These are phyloP conservation scores for Serrognathus titanus DNA, from an alignment of 2,888 invertebrate species.

Conservation along the genomic window DNA sequence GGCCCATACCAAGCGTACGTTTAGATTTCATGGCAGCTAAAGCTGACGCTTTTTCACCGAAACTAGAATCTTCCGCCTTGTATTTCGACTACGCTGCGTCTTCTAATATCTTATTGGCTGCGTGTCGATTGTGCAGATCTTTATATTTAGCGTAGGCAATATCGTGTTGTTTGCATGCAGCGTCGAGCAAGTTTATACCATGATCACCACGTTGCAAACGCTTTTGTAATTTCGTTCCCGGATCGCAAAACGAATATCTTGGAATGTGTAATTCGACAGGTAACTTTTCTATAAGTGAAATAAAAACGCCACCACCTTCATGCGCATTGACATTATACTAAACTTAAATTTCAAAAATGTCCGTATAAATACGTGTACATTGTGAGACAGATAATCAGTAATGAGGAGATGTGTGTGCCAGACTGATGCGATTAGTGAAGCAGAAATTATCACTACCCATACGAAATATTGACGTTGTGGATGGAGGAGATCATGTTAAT, in stretches of 20 bases:
- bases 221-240: constrained; percentile 7
- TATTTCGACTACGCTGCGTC: constrained; percentile 10
- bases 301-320: too few relatives aligned
- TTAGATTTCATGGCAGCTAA: constrained; percentile 14
- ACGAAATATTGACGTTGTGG: too few relatives aligned
- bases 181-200: constrained; percentile 7
- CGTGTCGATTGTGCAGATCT: constrained; percentile 2
- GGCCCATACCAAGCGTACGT: constrained; percentile 18
- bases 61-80: constrained; percentile 2
- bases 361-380: too few relatives aligned
- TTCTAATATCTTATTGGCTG: constrained; percentile 12
- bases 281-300: too few relatives aligned
- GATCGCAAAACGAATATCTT: constrained; percentile 7
- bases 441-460: too few relatives aligned
- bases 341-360: too few relatives aligned
- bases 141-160: constrained; percentile 7
- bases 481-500: too few relatives aligned
- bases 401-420: too few relatives aligned
- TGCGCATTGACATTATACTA: too few relatives aligned
- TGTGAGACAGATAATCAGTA: too few relatives aligned
- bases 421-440: too few relatives aligned
- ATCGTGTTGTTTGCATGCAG: constrained; percentile 1
- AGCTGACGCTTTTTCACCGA: constrained; percentile 14
- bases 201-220: constrained; percentile 3
- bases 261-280: too few relatives aligned